phyloP scores from a whole-genome alignment of 2,113 vertebrate species.

The Poeciliopsis turrubarensis region DNA sequence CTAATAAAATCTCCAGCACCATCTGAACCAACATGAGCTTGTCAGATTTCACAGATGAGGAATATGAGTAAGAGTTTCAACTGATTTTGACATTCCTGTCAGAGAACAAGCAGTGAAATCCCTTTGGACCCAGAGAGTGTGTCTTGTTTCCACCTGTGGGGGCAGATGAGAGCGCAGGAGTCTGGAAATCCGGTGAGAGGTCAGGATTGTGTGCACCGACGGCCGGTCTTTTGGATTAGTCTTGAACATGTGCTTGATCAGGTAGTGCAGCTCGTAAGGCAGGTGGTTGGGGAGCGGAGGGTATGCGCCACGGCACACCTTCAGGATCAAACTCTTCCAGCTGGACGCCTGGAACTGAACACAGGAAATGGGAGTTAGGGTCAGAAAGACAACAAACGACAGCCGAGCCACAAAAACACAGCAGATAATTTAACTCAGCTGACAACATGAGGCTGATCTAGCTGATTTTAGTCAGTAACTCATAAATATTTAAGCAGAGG shows the following conservation, averaged over 20 bases:
- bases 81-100: not conserved
- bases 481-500: constrained; percentile 22
- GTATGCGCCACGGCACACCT: constrained; percentile 90
- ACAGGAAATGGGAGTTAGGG: constrained; percentile 9
- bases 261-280: constrained; percentile 86
- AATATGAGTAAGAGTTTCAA: constrained; percentile 36
- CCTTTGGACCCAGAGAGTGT: not conserved
- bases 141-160: constrained; percentile 77
- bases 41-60: constrained; percentile 52
- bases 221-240: constrained; percentile 87
- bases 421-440: constrained; percentile 14
- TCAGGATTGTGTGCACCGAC: constrained; percentile 88
- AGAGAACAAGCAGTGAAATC: constrained; percentile 19
- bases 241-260: constrained; percentile 93
- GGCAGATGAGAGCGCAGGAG: constrained; percentile 76
- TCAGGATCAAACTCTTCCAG: constrained; percentile 94
- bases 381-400: constrained; percentile 7
- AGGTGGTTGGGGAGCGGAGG: constrained; percentile 85
- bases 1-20: constrained; percentile 5
- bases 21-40: constrained; percentile 62
- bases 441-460: constrained; percentile 2
- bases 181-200: constrained; percentile 78
- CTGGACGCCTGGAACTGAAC: constrained; percentile 91
- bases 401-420: constrained; percentile 29
- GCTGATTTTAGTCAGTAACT: not conserved